phyloP scores from a whole-genome alignment of 2,113 vertebrate genomes.

The Phainopepla nitens region DNA sequence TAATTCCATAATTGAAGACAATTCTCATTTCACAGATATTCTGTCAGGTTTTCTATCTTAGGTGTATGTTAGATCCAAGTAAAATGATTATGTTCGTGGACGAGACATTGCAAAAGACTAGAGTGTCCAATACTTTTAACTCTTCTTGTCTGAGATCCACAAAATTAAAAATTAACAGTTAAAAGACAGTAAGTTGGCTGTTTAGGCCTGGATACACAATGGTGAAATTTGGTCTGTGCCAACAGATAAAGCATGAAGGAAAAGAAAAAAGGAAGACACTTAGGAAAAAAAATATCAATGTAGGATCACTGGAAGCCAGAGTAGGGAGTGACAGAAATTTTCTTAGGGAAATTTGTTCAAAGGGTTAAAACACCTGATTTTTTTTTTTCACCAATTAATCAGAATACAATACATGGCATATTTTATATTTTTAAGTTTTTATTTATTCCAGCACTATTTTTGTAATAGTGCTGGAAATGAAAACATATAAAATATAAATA shows the following conservation, averaged over 20 bases:
- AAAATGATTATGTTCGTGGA: neutral
- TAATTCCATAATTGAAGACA: neutral
- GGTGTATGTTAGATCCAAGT: neutral
- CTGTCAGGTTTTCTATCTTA: neutral
- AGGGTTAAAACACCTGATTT: neutral
- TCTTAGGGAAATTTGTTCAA: neutral
- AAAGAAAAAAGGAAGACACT: neutral
- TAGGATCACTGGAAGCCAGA: neutral
- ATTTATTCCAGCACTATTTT: neutral
- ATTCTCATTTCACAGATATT: neutral
- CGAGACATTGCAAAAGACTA: neutral
- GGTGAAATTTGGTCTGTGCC: neutral
- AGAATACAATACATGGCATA: neutral
- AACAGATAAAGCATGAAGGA: neutral
- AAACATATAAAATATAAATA: no score
- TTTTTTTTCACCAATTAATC: neutral
- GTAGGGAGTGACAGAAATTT: neutral
- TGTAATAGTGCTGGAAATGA: neutral
- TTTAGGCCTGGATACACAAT: neutral
- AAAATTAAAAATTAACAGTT: neutral
- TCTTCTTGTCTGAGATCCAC: neutral
- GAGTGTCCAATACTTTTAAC: neutral
- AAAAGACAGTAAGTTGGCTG: neutral
- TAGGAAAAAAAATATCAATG: neutral
- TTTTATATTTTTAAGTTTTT: neutral